Conservation (phyloP, 2,113 vertebrate species). For the Sylvia atricapilla region DNA sequence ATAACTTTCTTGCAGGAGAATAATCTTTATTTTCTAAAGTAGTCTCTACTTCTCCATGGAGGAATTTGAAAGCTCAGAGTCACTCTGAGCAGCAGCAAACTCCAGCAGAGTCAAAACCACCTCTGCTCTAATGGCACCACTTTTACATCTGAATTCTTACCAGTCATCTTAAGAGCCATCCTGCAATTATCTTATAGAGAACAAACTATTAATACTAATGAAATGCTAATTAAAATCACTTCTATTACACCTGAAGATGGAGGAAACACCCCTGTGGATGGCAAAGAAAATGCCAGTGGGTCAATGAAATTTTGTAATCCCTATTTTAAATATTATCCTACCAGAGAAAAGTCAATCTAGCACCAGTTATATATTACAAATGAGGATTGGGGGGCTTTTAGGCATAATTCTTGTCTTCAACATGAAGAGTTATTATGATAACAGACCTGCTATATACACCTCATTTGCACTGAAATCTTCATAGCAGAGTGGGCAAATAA, state of each 20-base stretch:
- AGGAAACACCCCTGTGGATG: not conserved
- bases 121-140: not conserved
- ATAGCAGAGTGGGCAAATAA: not conserved
- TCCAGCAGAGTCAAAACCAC: not conserved
- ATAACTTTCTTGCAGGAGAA: not conserved
- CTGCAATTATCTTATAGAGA: conserved; percentile 4
- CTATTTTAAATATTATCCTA: conserved; percentile 7
- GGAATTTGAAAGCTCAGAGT: not conserved
- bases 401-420: not conserved
- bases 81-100: not conserved
- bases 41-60: not conserved
- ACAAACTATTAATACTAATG: not conserved
- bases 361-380: not conserved
- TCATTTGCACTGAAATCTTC: not conserved
- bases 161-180: not conserved
- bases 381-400: not conserved
- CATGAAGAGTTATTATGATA: not conserved
- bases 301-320: not conserved
- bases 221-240: conserved; percentile 33
- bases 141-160: conserved; percentile 24
- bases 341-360: not conserved
- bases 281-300: conserved; percentile 8
- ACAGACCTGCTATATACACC: not conserved
- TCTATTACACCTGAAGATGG: not conserved
- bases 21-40: not conserved